Percentiles rank a stretch among this genome's conserved stretches.
Conservation (phyloP, 2,888 invertebrate species). For the Beris morrisii region DNA sequence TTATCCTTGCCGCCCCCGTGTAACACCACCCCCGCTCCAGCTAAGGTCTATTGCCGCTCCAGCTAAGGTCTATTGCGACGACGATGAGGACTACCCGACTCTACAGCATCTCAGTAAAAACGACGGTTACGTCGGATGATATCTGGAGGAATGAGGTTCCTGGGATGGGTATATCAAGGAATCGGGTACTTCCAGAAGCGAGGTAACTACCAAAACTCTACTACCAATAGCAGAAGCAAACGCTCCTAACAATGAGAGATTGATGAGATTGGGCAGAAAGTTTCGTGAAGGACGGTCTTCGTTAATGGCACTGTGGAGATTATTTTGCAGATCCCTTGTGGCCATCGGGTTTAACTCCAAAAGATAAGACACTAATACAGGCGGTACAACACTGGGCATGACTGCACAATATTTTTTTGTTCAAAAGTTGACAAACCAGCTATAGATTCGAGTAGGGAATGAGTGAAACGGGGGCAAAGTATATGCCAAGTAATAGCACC, state of each 20-base stretch:
- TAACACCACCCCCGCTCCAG: not conserved
- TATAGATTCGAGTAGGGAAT: too few relatives aligned
- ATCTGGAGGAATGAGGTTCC: slow-evolving; percentile 12
- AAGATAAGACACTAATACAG: slow-evolving; percentile 20
- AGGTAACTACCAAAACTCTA: slow-evolving; percentile 16
- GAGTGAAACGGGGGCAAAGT: too few relatives aligned
- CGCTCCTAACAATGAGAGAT: slow-evolving; percentile 32
- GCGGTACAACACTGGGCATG: too few relatives aligned
- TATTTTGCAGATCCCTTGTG: slow-evolving; percentile 17
- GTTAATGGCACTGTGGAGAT: slow-evolving; percentile 10
- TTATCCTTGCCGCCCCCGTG: not conserved
- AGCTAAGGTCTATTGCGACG: slow-evolving; percentile 26
- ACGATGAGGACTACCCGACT: slow-evolving; percentile 19
- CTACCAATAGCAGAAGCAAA: slow-evolving; percentile 29
- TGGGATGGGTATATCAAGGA: slow-evolving; percentile 4
- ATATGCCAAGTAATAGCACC: too few relatives aligned
- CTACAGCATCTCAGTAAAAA: slow-evolving; percentile 26
- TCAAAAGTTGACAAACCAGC: too few relatives aligned
- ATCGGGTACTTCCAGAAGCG: slow-evolving; percentile 1
- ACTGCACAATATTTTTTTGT: too few relatives aligned
- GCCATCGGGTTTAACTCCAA: slow-evolving; percentile 27
- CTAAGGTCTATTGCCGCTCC: slow-evolving; percentile 19
- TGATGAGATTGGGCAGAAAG: slow-evolving; percentile 34
- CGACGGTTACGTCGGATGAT: slow-evolving; percentile 11
- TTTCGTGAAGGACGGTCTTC: slow-evolving; percentile 27